A percentile compares a stretch with the other conserved stretches of the same genome.
Evolutionary conservation across 2,113 vertebrate species (phyloP).

Genomic region (Colistium nudipinnis): DNA sequence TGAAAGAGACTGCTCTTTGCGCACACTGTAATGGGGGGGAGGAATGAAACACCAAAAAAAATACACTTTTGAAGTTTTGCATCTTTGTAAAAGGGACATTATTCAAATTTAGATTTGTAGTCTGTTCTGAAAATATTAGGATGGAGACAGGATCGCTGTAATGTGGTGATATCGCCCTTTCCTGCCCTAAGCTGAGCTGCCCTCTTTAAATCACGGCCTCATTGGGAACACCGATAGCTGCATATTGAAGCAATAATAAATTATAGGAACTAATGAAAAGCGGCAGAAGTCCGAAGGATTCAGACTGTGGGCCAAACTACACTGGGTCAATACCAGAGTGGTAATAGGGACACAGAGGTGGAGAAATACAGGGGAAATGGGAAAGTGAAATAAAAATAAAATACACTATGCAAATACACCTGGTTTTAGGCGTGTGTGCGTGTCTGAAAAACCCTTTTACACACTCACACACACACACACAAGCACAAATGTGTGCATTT

Average conservation of each 20-base stretch:
- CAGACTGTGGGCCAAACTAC: constrained; percentile 61
- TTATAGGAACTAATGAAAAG: constrained; percentile 74
- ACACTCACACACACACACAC: background rate
- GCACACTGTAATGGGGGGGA: background rate
- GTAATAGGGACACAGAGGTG: constrained; percentile 43
- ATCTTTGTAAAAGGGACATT: constrained; percentile 25
- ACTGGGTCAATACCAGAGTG: constrained; percentile 58
- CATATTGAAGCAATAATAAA: constrained; percentile 64
- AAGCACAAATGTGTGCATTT: background rate
- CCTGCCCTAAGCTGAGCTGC: constrained; percentile 31
- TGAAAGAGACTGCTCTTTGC: constrained; percentile 50
- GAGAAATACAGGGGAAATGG: constrained; percentile 29
- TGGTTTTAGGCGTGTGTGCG: constrained; percentile 5
- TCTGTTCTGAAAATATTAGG: constrained; percentile 33
- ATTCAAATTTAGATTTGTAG: constrained; percentile 50
- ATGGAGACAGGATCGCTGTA: constrained; percentile 26
- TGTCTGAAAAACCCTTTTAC: too few species aligned
- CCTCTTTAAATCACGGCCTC: constrained; percentile 57
- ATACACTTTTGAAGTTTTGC: constrained; percentile 52
- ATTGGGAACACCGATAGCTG: constrained; percentile 62
- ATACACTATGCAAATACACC: constrained; percentile 26
- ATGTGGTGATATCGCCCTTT: constrained; percentile 53
- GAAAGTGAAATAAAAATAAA: constrained; percentile 26
- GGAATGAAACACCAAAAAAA: background rate
- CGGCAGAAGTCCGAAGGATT: constrained; percentile 63